phyloP scores from a whole-genome alignment of 1,140 invertebrate genomes.

The Cydia pomonella region DNA sequence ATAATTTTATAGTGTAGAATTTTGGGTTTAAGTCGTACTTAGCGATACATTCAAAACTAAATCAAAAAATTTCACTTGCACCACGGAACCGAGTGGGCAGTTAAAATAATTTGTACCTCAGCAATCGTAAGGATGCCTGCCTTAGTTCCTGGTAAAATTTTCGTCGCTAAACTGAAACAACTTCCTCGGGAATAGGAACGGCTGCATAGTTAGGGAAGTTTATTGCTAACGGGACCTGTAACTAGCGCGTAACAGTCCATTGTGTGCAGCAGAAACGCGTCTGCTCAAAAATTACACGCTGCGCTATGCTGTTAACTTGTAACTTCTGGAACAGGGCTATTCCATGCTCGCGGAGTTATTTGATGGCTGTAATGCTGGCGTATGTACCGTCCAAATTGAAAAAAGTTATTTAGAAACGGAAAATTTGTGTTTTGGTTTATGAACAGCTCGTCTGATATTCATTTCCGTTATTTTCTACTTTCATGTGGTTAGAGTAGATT shows the following conservation, averaged over 20 bases:
- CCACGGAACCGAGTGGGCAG: no score
- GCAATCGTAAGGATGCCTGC: background rate
- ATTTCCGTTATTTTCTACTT: no score
- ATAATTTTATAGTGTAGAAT: no score
- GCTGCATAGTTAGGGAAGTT: constrained; percentile 20
- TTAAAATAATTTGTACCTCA: no score
- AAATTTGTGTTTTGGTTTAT: no score
- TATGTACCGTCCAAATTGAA: no score
- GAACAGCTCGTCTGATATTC: no score
- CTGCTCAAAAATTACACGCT: constrained; percentile 18
- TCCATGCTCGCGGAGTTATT: background rate
- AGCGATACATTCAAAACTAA: no score
- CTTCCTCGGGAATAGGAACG: background rate
- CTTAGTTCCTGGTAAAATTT: background rate
- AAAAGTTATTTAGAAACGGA: no score
- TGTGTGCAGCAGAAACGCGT: constrained; percentile 8
- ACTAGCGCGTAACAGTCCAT: constrained; percentile 28
- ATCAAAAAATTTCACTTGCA: no score
- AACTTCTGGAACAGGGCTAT: background rate
- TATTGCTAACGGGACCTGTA: constrained; percentile 23
- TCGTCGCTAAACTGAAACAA: background rate
- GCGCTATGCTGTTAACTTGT: constrained; percentile 8
- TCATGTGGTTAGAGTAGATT: no score
- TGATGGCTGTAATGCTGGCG: background rate
- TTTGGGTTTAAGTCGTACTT: no score